Conservation (phyloP, 2,888 invertebrate genomes). For the Dolomedes plantarius region DNA sequence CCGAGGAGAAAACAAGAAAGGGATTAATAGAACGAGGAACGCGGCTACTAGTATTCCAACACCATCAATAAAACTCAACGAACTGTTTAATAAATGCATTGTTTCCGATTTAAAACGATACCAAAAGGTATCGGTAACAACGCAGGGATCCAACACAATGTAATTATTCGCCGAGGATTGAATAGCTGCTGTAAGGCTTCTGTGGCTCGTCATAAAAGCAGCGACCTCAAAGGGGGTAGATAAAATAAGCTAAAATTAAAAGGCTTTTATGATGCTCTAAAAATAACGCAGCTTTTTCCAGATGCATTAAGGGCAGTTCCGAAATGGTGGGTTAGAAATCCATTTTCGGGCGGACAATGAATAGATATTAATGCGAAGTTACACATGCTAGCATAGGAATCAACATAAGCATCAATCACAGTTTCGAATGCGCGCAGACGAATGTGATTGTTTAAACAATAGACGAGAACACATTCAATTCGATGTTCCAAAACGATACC, state of each 20-base stretch:
- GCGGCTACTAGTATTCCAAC: too few relatives aligned
- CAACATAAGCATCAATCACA: too few relatives aligned
- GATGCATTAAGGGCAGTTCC: too few relatives aligned
- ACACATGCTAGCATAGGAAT: too few relatives aligned
- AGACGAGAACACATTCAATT: too few relatives aligned
- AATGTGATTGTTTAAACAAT: too few relatives aligned
- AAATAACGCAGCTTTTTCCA: neutral
- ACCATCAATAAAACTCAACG: neutral
- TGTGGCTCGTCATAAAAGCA: neutral
- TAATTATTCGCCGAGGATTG: neutral
- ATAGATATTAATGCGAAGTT: too few relatives aligned
- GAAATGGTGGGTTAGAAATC: too few relatives aligned
- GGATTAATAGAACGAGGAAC: too few relatives aligned
- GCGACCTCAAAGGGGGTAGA: neutral
- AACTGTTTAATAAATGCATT: neutral
- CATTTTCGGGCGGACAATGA: too few relatives aligned
- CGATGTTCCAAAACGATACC: too few relatives aligned
- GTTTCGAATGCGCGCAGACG: too few relatives aligned
- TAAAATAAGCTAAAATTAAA: neutral
- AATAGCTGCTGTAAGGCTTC: neutral
- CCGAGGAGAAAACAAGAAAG: neutral
- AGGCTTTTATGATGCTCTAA: slow-evolving; percentile 8
- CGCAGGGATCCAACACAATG: neutral
- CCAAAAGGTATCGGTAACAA: neutral
- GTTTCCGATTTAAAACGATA: neutral